A percentile compares a stretch with the other conserved stretches of the same genome.
Conservation (phyloP, 1,140 invertebrate genomes). For the Pemphigus obesinymphae region DNA sequence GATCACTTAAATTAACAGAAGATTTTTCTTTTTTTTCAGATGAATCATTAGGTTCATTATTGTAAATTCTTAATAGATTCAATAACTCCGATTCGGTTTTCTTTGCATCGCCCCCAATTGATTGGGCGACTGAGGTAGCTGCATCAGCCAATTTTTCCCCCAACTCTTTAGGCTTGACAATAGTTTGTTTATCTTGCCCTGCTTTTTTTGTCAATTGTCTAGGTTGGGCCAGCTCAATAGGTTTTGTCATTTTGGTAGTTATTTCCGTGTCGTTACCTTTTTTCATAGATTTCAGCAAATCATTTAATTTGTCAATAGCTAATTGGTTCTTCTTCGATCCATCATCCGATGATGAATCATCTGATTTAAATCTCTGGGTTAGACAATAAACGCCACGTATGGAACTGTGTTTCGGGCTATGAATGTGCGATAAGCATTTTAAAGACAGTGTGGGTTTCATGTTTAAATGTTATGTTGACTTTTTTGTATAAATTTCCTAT, state of each 20-base stretch:
- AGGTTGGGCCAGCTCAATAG: slow-evolving; percentile 24
- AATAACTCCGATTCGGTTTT: slow-evolving; percentile 72
- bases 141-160: slow-evolving; percentile 55
- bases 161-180: not conserved
- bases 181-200: not conserved
- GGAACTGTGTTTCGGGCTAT: not conserved
- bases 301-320: slow-evolving; percentile 30
- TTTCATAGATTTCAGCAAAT: slow-evolving; percentile 19
- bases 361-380: slow-evolving; percentile 16
- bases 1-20: slow-evolving; percentile 1
- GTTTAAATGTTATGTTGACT: not conserved
- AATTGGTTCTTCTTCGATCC: not conserved
- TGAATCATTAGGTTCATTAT: slow-evolving; percentile 7
- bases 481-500: not conserved
- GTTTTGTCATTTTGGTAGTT: not conserved
- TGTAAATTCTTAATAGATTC: slow-evolving; percentile 47
- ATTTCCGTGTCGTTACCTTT: not conserved
- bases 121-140: slow-evolving; percentile 63
- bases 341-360: not conserved
- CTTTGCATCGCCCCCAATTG: slow-evolving; percentile 60
- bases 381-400: not conserved
- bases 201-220: slow-evolving; percentile 25
- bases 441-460: not conserved
- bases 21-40: slow-evolving; percentile 31
- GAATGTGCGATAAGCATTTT: not conserved